Evolutionary conservation across 2,888 invertebrate genomes (phyloP), one percentile per base, ranked within the genome.

Genomic region (Hoplodrina ambigua): DNA sequence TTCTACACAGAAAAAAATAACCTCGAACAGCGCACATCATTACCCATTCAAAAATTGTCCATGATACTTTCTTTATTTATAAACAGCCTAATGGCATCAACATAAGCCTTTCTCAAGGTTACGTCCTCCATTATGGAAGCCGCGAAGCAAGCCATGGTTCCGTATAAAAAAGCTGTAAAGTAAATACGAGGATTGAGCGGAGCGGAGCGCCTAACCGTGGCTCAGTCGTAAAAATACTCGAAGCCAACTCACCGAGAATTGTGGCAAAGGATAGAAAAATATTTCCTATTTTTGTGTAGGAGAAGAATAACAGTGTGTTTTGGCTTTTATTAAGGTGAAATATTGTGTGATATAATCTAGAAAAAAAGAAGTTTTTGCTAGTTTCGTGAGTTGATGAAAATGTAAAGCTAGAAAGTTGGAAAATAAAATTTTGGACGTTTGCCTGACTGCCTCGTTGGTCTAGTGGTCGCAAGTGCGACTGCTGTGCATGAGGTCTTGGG

Each of bases 131-230:
- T 85, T 78, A 78, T 58, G 75, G 57, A 69, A 75, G 66, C 66
- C 65, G 74, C 66, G 64, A 74, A 33, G 73, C 69, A 73, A n/a
- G 41, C 62, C 41, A 65, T 72, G 71, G 70, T 72, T 66, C 52
- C 50, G 83, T 84, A 84, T 84, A 84, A 84, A 82, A 82, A 85
- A 84, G 76, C 78, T 79, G 79, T 85, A 80, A 85, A 81, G 75
- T 85, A 81, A 85, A 85, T 84, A 80, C 72, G 67, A 77, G 78
- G 82, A 81, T 84, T 69, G 73, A 69, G 74, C 56, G 69, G 41
- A 61, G 60, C 49, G 50, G 30, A 44, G 63, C 53, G 55, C 61
- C 65, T 60, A 62, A 70, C 56, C 59, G 58, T 54, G 67, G 67
- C 66, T 52, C 58, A 62, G 44, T 69, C 82, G 55, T 83, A 79